These are phyloP conservation scores for Meriones psammophilus DNA, from an alignment of 2,797 vertebrate species.

Conservation along the genomic window DNA sequence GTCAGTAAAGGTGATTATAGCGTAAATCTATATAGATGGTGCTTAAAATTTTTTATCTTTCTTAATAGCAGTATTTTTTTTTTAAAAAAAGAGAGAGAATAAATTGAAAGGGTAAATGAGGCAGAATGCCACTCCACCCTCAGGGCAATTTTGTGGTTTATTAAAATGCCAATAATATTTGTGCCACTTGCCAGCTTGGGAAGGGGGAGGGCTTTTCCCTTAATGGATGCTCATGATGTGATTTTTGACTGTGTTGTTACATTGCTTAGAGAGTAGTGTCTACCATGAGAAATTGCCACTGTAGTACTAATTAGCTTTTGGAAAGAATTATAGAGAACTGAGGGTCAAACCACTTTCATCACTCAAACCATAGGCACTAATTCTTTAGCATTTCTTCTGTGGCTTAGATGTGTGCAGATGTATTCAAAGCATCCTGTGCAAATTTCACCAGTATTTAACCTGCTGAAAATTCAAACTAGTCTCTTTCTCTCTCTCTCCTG, in stretches of 20 bases:
- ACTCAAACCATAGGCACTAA: conserved; percentile 52
- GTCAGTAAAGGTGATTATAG: conserved; percentile 22
- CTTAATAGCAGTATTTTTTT: conserved; percentile 68
- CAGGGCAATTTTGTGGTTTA: conserved; percentile 71
- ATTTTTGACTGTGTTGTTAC: neutral
- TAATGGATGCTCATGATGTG: neutral
- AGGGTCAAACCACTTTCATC: conserved; percentile 75
- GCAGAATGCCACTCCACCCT: conserved; percentile 65
- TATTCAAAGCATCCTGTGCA: conserved; percentile 57
- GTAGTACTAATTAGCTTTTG: conserved; percentile 14
- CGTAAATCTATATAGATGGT: conserved; percentile 53
- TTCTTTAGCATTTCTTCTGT: conserved; percentile 59
- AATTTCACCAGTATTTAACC: conserved; percentile 39
- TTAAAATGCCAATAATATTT: conserved; percentile 58
- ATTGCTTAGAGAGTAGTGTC: neutral
- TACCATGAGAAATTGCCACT: neutral
- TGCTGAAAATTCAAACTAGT: conserved; percentile 51
- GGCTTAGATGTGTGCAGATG: conserved; percentile 57
- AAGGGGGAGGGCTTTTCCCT: neutral
- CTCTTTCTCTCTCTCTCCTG: conserved; percentile 8
- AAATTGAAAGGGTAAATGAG: conserved; percentile 64
- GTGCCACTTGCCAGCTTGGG: neutral
- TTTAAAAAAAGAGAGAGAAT: neutral
- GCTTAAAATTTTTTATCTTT: conserved; percentile 64
- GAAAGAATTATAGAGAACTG: conserved; percentile 36